Conservation (phyloP, 2,888 invertebrate genomes). For the Synanthedon andrenaeformis region DNA sequence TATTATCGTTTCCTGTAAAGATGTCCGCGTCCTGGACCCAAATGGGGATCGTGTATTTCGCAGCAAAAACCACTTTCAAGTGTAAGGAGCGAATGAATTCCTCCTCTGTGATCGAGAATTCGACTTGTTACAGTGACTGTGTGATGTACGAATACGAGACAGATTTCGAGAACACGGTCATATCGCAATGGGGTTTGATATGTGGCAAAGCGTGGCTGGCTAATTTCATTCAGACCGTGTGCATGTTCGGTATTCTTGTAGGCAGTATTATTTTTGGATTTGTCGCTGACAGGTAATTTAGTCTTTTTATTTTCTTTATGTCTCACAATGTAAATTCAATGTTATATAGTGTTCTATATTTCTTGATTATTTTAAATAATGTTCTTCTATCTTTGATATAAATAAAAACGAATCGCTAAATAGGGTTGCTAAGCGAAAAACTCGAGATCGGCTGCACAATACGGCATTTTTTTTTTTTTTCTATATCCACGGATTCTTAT, state of each 20-base stretch:
- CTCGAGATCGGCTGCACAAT: too few relatives aligned
- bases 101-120: neutral
- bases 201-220: conserved; percentile 67
- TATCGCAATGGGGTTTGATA: conserved; percentile 75
- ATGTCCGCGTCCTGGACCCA: neutral
- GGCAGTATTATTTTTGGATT: conserved; percentile 74
- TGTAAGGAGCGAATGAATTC: neutral
- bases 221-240: conserved; percentile 72
- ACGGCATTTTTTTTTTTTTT: too few relatives aligned
- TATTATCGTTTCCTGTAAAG: neutral
- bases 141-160: neutral
- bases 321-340: too few relatives aligned
- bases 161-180: conserved; percentile 58
- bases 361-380: too few relatives aligned
- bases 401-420: too few relatives aligned
- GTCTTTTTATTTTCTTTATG: conserved; percentile 6
- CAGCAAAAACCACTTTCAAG: neutral
- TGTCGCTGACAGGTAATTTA: conserved; percentile 69
- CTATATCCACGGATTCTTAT: too few relatives aligned
- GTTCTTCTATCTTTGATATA: too few relatives aligned
- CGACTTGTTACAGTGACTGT: neutral
- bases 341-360: too few relatives aligned
- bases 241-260: conserved; percentile 74
- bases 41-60: neutral
- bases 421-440: too few relatives aligned